Evolutionary conservation across 1,140 invertebrate genomes (phyloP).

Genomic region (Formica exsecta): DNA sequence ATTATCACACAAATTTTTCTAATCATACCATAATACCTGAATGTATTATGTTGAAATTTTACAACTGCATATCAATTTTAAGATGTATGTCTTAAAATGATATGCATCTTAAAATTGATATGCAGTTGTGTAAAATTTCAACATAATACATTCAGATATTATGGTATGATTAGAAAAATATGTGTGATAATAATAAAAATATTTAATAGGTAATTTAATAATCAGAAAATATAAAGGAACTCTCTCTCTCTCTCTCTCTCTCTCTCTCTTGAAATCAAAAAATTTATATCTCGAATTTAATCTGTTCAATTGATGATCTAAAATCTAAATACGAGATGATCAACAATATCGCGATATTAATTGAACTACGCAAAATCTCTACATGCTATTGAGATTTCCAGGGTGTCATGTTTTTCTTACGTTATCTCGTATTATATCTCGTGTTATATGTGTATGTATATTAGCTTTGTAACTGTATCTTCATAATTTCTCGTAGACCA

Average conservation of each 20-base stretch:
- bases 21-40: too few species aligned
- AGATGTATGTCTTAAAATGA: too few species aligned
- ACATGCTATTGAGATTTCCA: slow-evolving; percentile 33
- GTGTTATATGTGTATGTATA: not conserved
- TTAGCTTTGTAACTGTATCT: not conserved
- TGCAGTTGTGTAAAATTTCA: too few species aligned
- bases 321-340: slow-evolving; percentile 42
- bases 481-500: slow-evolving; percentile 12
- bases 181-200: not conserved
- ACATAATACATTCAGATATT: too few species aligned
- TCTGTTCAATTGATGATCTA: slow-evolving; percentile 43
- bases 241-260: too few species aligned
- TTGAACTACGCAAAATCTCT: not conserved
- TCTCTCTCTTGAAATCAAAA: not conserved
- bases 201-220: not conserved
- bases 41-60: too few species aligned
- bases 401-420: slow-evolving; percentile 36
- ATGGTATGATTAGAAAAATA: too few species aligned
- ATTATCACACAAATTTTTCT: too few species aligned
- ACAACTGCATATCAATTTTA: too few species aligned
- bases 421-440: slow-evolving; percentile 1
- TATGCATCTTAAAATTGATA: too few species aligned
- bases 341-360: slow-evolving; percentile 46
- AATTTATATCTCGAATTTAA: not conserved
- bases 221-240: not conserved